These are phyloP conservation scores for Epizoanthus fatuus DNA, from an alignment of 92 coral and sea anemone species.

Conservation along the genomic window DNA sequence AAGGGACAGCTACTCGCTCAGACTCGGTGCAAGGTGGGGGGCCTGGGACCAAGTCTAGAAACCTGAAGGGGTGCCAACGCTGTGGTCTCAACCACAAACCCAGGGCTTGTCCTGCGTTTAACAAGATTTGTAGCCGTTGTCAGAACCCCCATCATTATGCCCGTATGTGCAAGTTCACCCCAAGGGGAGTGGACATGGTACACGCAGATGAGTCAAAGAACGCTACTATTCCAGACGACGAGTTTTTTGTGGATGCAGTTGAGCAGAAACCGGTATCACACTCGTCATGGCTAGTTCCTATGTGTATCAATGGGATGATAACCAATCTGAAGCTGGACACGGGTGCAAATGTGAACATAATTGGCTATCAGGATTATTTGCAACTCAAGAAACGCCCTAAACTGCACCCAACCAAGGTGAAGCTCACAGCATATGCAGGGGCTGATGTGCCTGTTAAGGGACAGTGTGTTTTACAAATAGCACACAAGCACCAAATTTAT, in stretches of 20 bases:
- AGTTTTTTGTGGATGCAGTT: neutral
- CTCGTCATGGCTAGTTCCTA: neutral
- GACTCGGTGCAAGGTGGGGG: no score
- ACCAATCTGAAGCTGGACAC: neutral
- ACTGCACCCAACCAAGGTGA: neutral
- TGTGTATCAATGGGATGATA: neutral
- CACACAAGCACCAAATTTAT: constrained; percentile 10
- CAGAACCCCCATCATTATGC: constrained; percentile 23
- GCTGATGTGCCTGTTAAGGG: constrained; percentile 18
- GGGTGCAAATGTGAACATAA: neutral
- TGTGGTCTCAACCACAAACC: constrained; percentile 34
- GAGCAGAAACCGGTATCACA: neutral
- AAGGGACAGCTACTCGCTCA: neutral
- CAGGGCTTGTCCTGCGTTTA: constrained; percentile 12
- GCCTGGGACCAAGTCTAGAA: neutral
- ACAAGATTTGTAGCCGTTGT: constrained; percentile 25
- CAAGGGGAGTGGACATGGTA: neutral
- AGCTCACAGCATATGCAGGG: constrained; percentile 1
- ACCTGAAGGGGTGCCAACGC: neutral
- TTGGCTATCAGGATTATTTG: constrained; percentile 6
- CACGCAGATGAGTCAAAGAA: neutral
- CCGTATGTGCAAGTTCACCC: constrained; percentile 5
- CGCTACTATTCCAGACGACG: neutral
- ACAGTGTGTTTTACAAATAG: neutral
- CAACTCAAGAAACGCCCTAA: constrained; percentile 21